Conservation (phyloP, 2,888 invertebrate species). For the Drosophila meridionalis region DNA sequence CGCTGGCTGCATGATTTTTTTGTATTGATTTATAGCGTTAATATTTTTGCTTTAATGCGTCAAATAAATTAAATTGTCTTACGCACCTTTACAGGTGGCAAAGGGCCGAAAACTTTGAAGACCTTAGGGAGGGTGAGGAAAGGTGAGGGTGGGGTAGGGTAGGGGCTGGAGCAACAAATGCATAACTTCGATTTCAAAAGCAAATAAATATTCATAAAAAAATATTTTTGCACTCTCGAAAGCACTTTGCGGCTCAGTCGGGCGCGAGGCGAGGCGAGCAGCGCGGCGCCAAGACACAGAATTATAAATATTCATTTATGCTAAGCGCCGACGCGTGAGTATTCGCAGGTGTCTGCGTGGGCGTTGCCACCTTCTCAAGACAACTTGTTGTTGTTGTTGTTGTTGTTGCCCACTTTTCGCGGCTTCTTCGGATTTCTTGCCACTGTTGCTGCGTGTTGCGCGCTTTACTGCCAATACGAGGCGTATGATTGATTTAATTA, state of each 20-base stretch:
- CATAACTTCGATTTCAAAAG: conserved; percentile 79
- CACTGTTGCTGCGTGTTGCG: conserved; percentile 35
- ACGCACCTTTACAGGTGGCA: conserved; percentile 71
- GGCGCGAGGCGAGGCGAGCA: background rate
- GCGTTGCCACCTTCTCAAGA: conserved; percentile 30
- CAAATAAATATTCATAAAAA: conserved; percentile 80
- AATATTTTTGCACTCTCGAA: conserved; percentile 63
- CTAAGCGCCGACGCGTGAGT: conserved; percentile 69
- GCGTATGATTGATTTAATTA: conserved; percentile 79
- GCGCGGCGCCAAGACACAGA: conserved; percentile 54
- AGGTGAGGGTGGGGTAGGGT: rapidly evolving
- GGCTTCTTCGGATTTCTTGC: conserved; percentile 1
- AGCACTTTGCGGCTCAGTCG: conserved; percentile 69
- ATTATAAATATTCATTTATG: conserved; percentile 81
- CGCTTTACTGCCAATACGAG: conserved; percentile 50
- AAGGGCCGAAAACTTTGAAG: conserved; percentile 65
- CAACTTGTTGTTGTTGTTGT: conserved; percentile 21
- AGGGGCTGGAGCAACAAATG: conserved; percentile 53
- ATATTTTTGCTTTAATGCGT: conserved; percentile 79
- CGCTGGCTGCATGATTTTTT: conserved; percentile 39
- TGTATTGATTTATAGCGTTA: conserved; percentile 76
- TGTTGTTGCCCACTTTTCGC: conserved; percentile 14
- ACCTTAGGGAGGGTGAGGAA: conserved; percentile 2
- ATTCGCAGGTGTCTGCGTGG: conserved; percentile 66
- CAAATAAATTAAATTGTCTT: conserved; percentile 81